A percentile compares a stretch with the other conserved stretches of the same genome.
These are phyloP conservation scores for Crocallis elinguaria DNA, from an alignment of 2,888 invertebrate species.

Conservation along the genomic window DNA sequence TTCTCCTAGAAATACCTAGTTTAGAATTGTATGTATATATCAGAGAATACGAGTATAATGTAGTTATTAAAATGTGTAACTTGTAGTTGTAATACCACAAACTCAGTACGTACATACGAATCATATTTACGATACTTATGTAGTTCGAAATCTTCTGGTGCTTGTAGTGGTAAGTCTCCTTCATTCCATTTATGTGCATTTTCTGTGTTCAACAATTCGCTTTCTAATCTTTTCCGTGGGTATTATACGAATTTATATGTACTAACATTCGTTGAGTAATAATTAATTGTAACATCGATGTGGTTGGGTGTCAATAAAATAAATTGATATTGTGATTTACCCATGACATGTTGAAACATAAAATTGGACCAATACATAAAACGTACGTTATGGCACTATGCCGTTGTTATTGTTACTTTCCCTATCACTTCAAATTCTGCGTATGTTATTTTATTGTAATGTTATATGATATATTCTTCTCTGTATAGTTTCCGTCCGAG, in stretches of 20 bases:
- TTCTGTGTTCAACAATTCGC: constrained; percentile 46
- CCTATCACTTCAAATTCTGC: not conserved
- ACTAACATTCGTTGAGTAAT: constrained; percentile 28
- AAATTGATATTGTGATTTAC: constrained; percentile 54
- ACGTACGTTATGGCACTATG: constrained; percentile 12
- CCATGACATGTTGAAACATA: constrained; percentile 65
- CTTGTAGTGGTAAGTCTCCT: constrained; percentile 79
- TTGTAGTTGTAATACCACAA: constrained; percentile 50
- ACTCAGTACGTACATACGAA: constrained; percentile 47
- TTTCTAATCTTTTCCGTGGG: constrained; percentile 22
- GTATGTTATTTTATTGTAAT: not conserved
- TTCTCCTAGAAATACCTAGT: constrained; percentile 32
- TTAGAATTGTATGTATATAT: constrained; percentile 42
- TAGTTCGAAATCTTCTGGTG: constrained; percentile 75
- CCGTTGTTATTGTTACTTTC: not conserved
- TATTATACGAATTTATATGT: constrained; percentile 33
- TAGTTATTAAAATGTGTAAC: constrained; percentile 44
- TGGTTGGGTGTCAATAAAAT: constrained; percentile 4
- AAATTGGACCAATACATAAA: constrained; percentile 64
- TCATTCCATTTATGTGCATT: constrained; percentile 75
- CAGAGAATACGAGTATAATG: constrained; percentile 39
- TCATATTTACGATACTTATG: too few relatives aligned
- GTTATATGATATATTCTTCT: not conserved
- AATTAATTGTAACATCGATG: constrained; percentile 19
- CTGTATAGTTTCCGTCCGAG: constrained; percentile 62